Base-by-base conservation (phyloP, 2,888 invertebrate species). In the Autographa pulchrina region DNA sequence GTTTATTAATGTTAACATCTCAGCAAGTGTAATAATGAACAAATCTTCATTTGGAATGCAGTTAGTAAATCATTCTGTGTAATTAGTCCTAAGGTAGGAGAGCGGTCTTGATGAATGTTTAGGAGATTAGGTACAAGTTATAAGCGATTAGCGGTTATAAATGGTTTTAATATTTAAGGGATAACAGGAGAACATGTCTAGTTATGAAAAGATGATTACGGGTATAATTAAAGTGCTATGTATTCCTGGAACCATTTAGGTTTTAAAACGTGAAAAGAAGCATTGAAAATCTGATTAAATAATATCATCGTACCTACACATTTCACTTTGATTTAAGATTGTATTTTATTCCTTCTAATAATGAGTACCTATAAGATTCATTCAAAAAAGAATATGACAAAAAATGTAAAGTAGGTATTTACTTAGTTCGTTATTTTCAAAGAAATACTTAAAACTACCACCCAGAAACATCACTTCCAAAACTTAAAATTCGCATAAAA, bases 1-100 rank as follows among this genome's bases (percentile, higher is more conserved):
- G 81, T 76, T 74, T 79, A 67, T 65, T 65, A 16, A 64, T 68
- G 16, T 25, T 41, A 54, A 48, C 38, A 11, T 38, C 9, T 14
- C 38, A 20, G 14, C 64, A 54, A 14, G 16, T 43, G 20, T 79
- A 72, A 78, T 82, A 84, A 83, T 82, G 80, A 84, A 76, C 80
- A 83, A 83, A 75, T 76, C 80, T 74, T 76, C 79, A 81, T 82
- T 80, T 73, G 78, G 82, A 85, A 82, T 85, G 85, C 78, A 80
- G 81, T 80, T 74, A 82, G 84, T 88, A 88, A 88, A 88, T 86
- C 86, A 86, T 86, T 85, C 78, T 65, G 67, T 68, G 83, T 83
- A 88, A 88, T 88, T 88, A 87, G 85, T 82, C 79, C 79, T 74
- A 48, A 48, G 48, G 48, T n/a, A 48, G 43, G 75, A 77, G 75